These are phyloP conservation scores for Antidorcas marsupialis DNA, from an alignment of 2,113 vertebrate species.

Conservation along the genomic window DNA sequence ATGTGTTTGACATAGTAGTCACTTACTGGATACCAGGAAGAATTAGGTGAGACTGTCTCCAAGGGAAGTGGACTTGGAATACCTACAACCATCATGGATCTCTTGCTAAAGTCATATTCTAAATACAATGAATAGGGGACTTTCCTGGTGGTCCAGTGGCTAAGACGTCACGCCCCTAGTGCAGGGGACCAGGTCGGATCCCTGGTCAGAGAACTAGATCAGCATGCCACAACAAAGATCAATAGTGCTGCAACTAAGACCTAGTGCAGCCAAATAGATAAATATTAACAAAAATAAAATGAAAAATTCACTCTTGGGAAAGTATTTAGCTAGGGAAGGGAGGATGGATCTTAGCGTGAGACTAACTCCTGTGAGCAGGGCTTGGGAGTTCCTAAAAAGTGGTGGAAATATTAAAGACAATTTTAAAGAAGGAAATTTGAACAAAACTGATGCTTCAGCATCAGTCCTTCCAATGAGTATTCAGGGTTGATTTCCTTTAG, in stretches of 20 bases:
- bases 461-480: too few species aligned
- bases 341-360: not conserved
- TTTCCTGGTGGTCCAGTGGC: not conserved
- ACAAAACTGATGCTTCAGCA: not conserved
- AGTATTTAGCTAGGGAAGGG: conserved; percentile 16
- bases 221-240: not conserved
- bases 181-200: not conserved
- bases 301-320: conserved; percentile 36
- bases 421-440: conserved; percentile 1
- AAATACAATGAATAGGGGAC: not conserved
- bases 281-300: not conserved
- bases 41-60: conserved; percentile 7
- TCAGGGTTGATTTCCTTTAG: too few species aligned
- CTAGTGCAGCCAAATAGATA: not conserved
- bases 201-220: not conserved
- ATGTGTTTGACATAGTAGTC: not conserved
- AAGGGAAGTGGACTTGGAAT: not conserved
- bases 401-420: not conserved
- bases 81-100: not conserved
- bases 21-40: not conserved
- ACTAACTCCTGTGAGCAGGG: not conserved
- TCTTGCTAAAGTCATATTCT: conserved; percentile 2
- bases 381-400: not conserved
- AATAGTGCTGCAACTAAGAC: not conserved
- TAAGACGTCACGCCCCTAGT: not conserved